Evolutionary conservation across 2,888 invertebrate genomes (phyloP), one percentile per base, ranked within the genome.

Genomic region (Smittia aterrima): DNA sequence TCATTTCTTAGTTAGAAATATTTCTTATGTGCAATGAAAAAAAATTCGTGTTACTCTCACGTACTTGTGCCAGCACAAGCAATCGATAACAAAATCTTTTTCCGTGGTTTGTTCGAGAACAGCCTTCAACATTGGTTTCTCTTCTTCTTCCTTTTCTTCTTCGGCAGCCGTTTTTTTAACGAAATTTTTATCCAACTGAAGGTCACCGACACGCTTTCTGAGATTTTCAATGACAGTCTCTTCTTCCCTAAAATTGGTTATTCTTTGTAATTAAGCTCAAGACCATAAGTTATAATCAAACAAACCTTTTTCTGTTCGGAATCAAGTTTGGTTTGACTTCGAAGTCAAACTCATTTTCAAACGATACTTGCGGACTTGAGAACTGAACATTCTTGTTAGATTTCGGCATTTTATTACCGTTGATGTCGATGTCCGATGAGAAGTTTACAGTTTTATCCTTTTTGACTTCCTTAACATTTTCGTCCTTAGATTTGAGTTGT

Each of bases 21-120:
- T n/a, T n/a, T n/a, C n/a, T n/a, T n/a, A n/a, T n/a, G n/a, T n/a
- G n/a, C n/a, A n/a, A n/a, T n/a, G n/a, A n/a, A n/a, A n/a, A n/a
- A n/a, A n/a, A n/a, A n/a, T n/a, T n/a, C n/a, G n/a, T n/a, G n/a
- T n/a, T n/a, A n/a, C n/a, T n/a, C n/a, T n/a, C n/a, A n/a, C n/a
- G n/a, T n/a, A n/a, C n/a, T 92, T 92, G 83, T 92, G 92, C 91
- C 92, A 92, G 81, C 91, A 90, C 24, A 92, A 85, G 79, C 90
- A 90, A 81, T 92, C 92, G 0, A 89, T 89, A 78, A 92, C 91
- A 82, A 92, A 92, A 83, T 91, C 91, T 79, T 91, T 91, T 81
- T 91, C 91, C 80, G 72, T 72, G 4, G 38, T 62, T 40, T 90
- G 87, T 91, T 72, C 62, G 16, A 22, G 20, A 0, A 9, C 38